A percentile compares a stretch with the other conserved stretches of the same genome.
Conservation (phyloP, 2,888 invertebrate genomes). For the Catocala fraxini region DNA sequence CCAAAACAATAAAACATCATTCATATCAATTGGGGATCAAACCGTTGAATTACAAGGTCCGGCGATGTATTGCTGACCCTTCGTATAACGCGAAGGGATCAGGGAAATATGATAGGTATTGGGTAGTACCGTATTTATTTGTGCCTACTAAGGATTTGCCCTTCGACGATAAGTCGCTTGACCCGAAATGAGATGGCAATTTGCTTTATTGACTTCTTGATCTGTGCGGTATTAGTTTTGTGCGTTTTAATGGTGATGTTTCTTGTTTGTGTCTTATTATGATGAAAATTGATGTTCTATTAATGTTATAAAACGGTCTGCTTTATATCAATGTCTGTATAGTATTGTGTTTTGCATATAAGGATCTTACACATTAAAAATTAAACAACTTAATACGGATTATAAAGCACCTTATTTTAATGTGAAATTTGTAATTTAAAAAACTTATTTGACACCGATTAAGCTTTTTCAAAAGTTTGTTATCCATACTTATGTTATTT, state of each 20-base stretch:
- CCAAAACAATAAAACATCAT: constrained; percentile 65
- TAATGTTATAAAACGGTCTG: no score
- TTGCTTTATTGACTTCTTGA: constrained; percentile 76
- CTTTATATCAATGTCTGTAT: no score
- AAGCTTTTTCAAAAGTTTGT: no score
- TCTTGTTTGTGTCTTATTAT: constrained; percentile 19
- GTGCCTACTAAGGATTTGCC: constrained; percentile 81
- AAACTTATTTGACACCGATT: no score
- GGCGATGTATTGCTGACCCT: constrained; percentile 77
- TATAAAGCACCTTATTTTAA: no score
- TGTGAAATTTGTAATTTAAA: no score
- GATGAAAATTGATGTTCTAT: not conserved
- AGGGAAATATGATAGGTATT: constrained; percentile 81
- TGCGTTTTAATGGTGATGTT: constrained; percentile 28
- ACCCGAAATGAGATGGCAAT: constrained; percentile 83
- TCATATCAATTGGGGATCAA: constrained; percentile 66
- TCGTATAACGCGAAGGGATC: constrained; percentile 78
- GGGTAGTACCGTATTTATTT: constrained; percentile 79
- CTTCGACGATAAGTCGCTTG: constrained; percentile 79
- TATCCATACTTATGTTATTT: no score
- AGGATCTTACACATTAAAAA: no score
- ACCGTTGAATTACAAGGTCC: constrained; percentile 63
- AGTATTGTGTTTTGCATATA: no score
- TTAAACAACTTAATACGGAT: no score
- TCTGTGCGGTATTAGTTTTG: constrained; percentile 59